Evolutionary conservation across 2,888 invertebrate species (phyloP).

Genomic region (Auanema freiburgensis): DNA sequence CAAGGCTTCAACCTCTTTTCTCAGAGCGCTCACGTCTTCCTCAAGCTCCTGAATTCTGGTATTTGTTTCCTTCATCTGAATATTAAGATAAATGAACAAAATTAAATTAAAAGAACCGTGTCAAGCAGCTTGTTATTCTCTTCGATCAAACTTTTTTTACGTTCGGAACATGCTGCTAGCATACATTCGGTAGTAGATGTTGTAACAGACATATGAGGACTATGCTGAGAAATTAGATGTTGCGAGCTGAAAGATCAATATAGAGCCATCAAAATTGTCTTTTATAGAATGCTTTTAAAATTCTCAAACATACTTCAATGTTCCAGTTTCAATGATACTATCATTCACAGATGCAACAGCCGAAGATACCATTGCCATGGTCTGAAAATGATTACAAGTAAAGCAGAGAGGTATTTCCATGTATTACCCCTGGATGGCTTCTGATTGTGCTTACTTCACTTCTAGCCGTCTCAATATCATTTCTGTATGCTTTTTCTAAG

Average conservation of each 20-base stretch:
- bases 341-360: too few species aligned
- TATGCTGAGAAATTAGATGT: background rate
- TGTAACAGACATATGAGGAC: background rate
- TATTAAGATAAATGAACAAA: background rate
- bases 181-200: constrained; percentile 39
- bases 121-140: constrained; percentile 51
- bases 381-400: too few species aligned
- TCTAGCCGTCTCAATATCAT: constrained; percentile 18
- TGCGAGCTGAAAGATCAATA: background rate
- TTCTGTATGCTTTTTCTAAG: constrained; percentile 18
- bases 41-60: constrained; percentile 46
- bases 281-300: background rate
- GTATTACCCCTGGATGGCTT: background rate
- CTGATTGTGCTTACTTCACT: constrained; percentile 8
- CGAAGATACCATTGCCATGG: too few species aligned
- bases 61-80: constrained; percentile 41
- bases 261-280: background rate
- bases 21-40: constrained; percentile 40
- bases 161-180: constrained; percentile 41
- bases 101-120: constrained; percentile 26
- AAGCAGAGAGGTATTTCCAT: too few species aligned
- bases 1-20: constrained; percentile 38
- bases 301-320: background rate
- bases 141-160: constrained; percentile 44
- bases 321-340: background rate